A percentile compares a stretch with the other conserved stretches of the same genome.
phyloP scores from a whole-genome alignment of 2,888 invertebrate species.

The Scaptomyza reducta region DNA sequence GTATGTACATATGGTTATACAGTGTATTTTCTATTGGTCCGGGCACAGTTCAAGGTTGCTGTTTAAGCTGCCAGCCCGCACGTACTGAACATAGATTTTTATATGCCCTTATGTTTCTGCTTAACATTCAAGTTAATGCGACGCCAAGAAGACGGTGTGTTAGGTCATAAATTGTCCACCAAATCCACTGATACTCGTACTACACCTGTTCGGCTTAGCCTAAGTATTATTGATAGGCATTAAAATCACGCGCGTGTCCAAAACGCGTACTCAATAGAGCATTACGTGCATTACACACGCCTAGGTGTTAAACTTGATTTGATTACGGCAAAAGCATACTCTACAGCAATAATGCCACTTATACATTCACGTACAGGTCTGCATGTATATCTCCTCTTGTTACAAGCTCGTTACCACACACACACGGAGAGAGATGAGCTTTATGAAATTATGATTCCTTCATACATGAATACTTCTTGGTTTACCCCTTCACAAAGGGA shows the following conservation, averaged over 20 bases:
- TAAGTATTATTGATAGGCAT: conserved; percentile 76
- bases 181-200: conserved; percentile 73
- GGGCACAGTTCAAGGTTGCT: conserved; percentile 14
- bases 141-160: background rate
- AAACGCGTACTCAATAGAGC: conserved; percentile 54
- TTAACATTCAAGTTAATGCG: conserved; percentile 28
- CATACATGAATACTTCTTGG: no score
- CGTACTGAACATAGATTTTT: conserved; percentile 68
- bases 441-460: no score
- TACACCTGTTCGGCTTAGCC: conserved; percentile 58
- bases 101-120: conserved; percentile 48
- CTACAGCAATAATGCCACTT: background rate
- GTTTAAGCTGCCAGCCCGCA: conserved; percentile 39
- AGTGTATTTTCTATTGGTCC: conserved; percentile 2
- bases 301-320: conserved; percentile 27
- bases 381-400: background rate
- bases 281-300: conserved; percentile 63
- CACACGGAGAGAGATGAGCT: no score
- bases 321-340: conserved; percentile 39
- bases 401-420: conserved; percentile 59
- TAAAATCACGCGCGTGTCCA: conserved; percentile 73
- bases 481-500: no score
- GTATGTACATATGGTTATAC: background rate
- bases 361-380: background rate
- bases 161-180: conserved; percentile 51